Conservation (phyloP, 2,113 vertebrate species). For the Speoplatyrhinus poulsoni region DNA sequence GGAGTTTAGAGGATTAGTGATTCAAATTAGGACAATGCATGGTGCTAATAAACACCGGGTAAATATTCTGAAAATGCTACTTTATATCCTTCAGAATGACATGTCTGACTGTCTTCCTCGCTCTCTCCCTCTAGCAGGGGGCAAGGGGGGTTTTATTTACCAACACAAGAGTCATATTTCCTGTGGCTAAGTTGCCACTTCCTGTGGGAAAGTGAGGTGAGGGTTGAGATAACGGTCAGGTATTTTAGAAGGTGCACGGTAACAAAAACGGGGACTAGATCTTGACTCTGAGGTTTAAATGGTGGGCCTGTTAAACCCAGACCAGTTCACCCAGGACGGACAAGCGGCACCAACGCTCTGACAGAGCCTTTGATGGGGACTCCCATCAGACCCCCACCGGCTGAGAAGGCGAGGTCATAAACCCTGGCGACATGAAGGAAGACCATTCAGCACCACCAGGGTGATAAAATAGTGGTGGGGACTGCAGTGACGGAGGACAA, state of each 20-base stretch:
- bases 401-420: slow-evolving; percentile 66
- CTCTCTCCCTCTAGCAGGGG: background rate
- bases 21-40: slow-evolving; percentile 39
- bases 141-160: slow-evolving; percentile 18
- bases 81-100: slow-evolving; percentile 41
- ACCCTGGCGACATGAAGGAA: slow-evolving; percentile 67
- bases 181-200: slow-evolving; percentile 59
- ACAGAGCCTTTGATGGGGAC: slow-evolving; percentile 69
- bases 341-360: slow-evolving; percentile 59
- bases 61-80: slow-evolving; percentile 21
- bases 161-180: slow-evolving; percentile 46
- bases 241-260: no score
- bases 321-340: slow-evolving; percentile 33
- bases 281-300: slow-evolving; percentile 1
- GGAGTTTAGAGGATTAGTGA: slow-evolving; percentile 22
- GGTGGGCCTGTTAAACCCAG: slow-evolving; percentile 41
- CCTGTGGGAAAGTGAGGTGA: slow-evolving; percentile 52
- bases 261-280: no score
- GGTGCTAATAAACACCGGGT: slow-evolving; percentile 22
- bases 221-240: slow-evolving; percentile 44
- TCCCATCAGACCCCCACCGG: slow-evolving; percentile 55
- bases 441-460: slow-evolving; percentile 64
- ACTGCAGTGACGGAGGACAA: slow-evolving; percentile 30
- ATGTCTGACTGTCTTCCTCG: slow-evolving; percentile 2
- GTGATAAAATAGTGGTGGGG: slow-evolving; percentile 54